Conservation (phyloP, 1,140 invertebrate genomes). For the Magallana angulata region DNA sequence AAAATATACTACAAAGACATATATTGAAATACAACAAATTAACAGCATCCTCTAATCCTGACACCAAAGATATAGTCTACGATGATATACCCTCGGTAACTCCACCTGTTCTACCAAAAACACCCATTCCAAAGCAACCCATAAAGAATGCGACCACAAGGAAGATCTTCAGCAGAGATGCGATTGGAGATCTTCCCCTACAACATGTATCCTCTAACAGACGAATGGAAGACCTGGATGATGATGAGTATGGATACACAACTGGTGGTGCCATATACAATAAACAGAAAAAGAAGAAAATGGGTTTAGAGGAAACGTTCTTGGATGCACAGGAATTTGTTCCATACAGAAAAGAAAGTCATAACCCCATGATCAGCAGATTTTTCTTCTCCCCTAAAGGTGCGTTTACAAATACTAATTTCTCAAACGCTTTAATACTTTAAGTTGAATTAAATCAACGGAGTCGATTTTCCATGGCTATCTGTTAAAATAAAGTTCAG, state of each 20-base stretch:
- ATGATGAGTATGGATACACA: constrained; percentile 6
- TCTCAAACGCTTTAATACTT: no score
- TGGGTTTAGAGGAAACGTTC: neutral
- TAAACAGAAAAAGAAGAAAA: neutral
- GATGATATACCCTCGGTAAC: neutral
- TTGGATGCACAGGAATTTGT: neutral
- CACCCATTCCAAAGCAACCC: neutral
- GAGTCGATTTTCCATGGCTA: no score
- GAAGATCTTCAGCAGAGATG: constrained; percentile 6
- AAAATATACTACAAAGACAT: no score
- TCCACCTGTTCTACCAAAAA: neutral
- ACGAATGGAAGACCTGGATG: constrained; percentile 9
- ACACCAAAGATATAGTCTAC: neutral
- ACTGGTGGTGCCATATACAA: neutral
- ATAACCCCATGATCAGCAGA: neutral
- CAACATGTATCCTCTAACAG: constrained; percentile 1
- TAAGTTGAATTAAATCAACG: no score
- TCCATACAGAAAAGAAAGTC: neutral
- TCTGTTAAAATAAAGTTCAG: no score
- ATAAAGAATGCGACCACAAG: neutral
- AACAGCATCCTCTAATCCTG: no score
- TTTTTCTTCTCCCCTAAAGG: constrained; percentile 13
- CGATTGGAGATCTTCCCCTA: neutral
- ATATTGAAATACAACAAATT: no score
- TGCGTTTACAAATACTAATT: neutral